Evolutionary conservation across 2,113 vertebrate genomes (phyloP).

Genomic region (Proterorhinus semilunaris): DNA sequence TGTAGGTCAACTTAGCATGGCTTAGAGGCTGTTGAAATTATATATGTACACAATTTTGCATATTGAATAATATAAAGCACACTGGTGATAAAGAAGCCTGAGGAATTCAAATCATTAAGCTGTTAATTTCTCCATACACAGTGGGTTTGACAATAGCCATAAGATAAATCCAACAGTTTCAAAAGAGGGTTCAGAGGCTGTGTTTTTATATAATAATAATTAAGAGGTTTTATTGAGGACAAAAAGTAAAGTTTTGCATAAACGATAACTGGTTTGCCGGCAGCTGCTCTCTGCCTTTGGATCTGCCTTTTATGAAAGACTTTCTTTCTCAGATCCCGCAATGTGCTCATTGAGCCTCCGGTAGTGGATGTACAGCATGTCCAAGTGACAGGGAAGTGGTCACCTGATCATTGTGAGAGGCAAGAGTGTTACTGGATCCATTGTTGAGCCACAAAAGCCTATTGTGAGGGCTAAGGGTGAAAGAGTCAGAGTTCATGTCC

Average conservation of each 20-base stretch:
- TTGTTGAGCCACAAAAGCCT: conserved; percentile 3
- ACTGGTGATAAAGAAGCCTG: background rate
- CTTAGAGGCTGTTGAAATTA: too few relatives aligned
- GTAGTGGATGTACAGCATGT: conserved; percentile 2
- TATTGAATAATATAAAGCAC: too few relatives aligned
- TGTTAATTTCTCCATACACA: background rate
- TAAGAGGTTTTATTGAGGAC: background rate
- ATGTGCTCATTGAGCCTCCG: background rate
- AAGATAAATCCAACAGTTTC: background rate
- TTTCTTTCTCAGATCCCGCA: background rate
- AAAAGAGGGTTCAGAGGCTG: background rate
- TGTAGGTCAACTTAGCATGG: too few relatives aligned
- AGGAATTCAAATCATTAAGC: background rate
- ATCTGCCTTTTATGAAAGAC: background rate
- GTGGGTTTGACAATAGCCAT: background rate
- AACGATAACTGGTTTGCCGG: background rate
- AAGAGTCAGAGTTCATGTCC: conserved; percentile 13
- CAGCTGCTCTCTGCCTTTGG: background rate
- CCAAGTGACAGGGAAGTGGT: background rate
- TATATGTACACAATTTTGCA: too few relatives aligned
- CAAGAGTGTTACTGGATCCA: background rate
- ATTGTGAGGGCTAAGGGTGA: background rate
- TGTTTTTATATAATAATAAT: conserved; percentile 4
- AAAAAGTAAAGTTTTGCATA: background rate
- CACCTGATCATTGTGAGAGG: conserved; percentile 14